Evolutionary conservation across 92 coral and sea anemone species (phyloP), one percentile per base, ranked within the genome.

Genomic region (Zoanthus sociatus): DNA sequence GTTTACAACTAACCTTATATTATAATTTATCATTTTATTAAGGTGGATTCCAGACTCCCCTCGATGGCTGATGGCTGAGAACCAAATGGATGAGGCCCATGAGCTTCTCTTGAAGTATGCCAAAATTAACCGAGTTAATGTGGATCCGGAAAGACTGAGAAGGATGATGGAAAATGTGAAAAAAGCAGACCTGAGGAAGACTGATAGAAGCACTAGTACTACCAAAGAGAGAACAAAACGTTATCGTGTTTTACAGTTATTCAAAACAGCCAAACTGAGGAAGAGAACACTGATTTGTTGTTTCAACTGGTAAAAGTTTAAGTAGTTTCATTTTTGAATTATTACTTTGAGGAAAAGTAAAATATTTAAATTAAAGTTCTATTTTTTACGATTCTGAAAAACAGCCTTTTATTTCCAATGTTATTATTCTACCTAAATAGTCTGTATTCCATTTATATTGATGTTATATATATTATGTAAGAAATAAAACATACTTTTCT

Each of bases 21-120:
- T 2, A 37, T 37, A 37, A 37, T 37, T n/a, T 8, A n/a, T n/a
- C 6, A 67, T 7, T 6, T 67, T 13, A 30, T 67, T 17, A 16
- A 94, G 98, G 84, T 68, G 89, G 79, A 88, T 94, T 17, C 98
- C 98, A 16, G 98, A 94, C 44, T 92, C 95, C 11, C 98, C 98
- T 12, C 93, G 98, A 8, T 92, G 98, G 98, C 90, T 94, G 53
- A 74, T 94, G 58, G 95, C 98, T 9, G 87, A 92, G 82, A 86
- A 92, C 61, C 98, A 91, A 14, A 89, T 94, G 7, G 95, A 86
- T 55, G 94, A 94, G 51, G 95, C 94, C 32, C 93, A 88, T 13
- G 84, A 73, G 8, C 56, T 94, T 12, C 79, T 94, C 6, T 84
- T 79, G 74, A 86, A 82, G 44, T 92, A 93, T 48, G 98, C 95